Percentiles rank a stretch among this genome's conserved stretches.
Evolutionary conservation across 1,140 invertebrate genomes (phyloP).

Genomic region (Charaxes varanes): DNA sequence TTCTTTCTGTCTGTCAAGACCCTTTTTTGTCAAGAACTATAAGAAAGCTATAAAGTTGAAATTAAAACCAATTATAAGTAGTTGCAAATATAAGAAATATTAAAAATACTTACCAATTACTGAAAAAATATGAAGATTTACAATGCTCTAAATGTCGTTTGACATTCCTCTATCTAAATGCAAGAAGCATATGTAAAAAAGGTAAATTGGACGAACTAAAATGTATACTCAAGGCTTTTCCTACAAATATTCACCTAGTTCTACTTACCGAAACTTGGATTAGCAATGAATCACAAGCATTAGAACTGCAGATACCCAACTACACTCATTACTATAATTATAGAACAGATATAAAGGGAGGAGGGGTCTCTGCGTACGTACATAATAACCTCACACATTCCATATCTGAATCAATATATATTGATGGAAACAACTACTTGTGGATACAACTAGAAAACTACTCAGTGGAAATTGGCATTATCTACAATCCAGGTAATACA

Average conservation of each 20-base stretch:
- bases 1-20: no score
- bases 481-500: conserved; percentile 3
- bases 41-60: no score
- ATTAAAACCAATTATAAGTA: no score
- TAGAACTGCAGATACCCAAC: conserved; percentile 6
- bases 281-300: conserved; percentile 2
- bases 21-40: no score
- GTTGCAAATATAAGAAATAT: no score
- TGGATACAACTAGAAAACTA: conserved; percentile 7
- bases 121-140: background rate
- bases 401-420: conserved; percentile 1
- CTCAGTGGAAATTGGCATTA: conserved; percentile 3
- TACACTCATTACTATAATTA: conserved; percentile 14
- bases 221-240: conserved; percentile 7
- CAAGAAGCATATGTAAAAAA: conserved; percentile 1
- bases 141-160: background rate
- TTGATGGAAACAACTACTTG: conserved; percentile 2
- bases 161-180: conserved; percentile 2
- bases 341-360: conserved; percentile 3
- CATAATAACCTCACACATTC: conserved; percentile 1
- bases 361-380: conserved; percentile 7
- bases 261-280: conserved; percentile 16
- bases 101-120: conserved; percentile 1
- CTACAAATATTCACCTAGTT: conserved; percentile 7
- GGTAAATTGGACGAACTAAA: conserved; percentile 9